Evolutionary conservation across 1,140 invertebrate species (phyloP).

Genomic region (Chrysoperla carnea): DNA sequence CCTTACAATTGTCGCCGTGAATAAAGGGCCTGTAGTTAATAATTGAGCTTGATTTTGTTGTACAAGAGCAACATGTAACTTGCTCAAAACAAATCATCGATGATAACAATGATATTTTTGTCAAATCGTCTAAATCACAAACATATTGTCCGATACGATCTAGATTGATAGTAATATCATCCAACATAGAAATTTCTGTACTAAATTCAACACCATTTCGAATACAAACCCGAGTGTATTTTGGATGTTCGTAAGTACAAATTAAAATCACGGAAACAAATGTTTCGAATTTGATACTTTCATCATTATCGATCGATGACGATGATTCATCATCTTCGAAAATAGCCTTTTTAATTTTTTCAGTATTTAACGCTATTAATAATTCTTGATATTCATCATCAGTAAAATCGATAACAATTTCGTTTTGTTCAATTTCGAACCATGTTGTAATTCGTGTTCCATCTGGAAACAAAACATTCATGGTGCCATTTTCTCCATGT

Average conservation of each 20-base stretch:
- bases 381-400: conserved; percentile 12
- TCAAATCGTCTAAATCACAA: not conserved
- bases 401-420: conserved; percentile 16
- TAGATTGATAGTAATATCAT: not conserved
- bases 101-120: not conserved
- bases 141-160: not conserved
- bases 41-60: not conserved
- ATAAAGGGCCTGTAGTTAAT: not conserved
- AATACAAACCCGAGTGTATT: not conserved
- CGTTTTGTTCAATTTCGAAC: conserved; percentile 22
- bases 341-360: conserved; percentile 4
- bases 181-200: not conserved
- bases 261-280: not conserved
- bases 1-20: not conserved
- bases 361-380: not conserved
- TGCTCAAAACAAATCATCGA: not conserved
- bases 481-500: conserved; percentile 27
- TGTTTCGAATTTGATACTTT: not conserved
- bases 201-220: not conserved
- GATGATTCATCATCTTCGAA: not conserved
- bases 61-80: not conserved
- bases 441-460: conserved; percentile 28
- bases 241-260: not conserved
- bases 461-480: conserved; percentile 25
- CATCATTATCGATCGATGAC: not conserved